These are phyloP conservation scores for Drosophila repleta DNA, from an alignment of 1,140 invertebrate species.

Conservation along the genomic window DNA sequence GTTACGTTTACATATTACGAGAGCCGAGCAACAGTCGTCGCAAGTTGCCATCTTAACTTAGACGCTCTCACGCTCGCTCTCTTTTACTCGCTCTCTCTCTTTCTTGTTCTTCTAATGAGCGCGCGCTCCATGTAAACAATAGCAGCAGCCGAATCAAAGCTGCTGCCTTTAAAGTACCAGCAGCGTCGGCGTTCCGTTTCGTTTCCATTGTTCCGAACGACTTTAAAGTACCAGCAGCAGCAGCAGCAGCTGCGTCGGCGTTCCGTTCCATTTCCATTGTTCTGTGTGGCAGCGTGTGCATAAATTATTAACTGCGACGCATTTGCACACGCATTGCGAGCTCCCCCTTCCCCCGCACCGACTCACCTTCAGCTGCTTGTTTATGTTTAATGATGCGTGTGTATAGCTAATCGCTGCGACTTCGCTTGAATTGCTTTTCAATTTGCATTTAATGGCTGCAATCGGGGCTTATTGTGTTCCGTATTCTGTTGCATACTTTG, in stretches of 20 bases:
- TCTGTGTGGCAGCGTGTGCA: constrained; percentile 32
- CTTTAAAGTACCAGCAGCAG: constrained; percentile 25
- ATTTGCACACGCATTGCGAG: constrained; percentile 59
- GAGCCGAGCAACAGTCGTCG: constrained; percentile 58
- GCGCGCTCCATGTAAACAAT: constrained; percentile 49
- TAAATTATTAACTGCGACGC: constrained; percentile 75
- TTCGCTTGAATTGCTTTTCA: constrained; percentile 2
- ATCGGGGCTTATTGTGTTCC: constrained; percentile 26
- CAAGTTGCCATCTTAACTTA: constrained; percentile 15
- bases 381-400: constrained; percentile 11
- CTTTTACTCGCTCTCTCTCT: constrained; percentile 6
- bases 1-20: constrained; percentile 16
- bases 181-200: constrained; percentile 39
- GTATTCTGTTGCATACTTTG: constrained; percentile 47
- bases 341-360: neutral
- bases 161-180: constrained; percentile 27
- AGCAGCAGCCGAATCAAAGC: constrained; percentile 20
- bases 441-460: constrained; percentile 20
- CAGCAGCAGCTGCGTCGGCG: too few relatives aligned
- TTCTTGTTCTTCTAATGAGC: constrained; percentile 1
- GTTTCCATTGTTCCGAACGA: constrained; percentile 41
- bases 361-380: constrained; percentile 7
- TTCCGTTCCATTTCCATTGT: constrained; percentile 45
- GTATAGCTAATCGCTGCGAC: constrained; percentile 37
- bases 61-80: constrained; percentile 4